Conservation (phyloP, 1,140 invertebrate genomes). For the Drosophila dunni region DNA sequence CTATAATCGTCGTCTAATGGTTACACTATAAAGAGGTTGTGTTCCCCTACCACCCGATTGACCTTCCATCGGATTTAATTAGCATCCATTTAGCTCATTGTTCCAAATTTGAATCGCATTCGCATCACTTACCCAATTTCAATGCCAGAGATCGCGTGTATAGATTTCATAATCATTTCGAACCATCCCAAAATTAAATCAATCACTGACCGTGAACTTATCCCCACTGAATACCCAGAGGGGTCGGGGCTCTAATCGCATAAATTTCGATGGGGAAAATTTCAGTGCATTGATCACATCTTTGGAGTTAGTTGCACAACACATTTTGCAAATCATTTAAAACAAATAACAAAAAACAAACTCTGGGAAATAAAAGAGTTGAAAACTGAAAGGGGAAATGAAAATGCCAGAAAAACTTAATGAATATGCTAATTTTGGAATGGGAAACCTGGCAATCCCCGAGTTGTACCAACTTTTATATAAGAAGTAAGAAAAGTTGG, state of each 20-base stretch:
- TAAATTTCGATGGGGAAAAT: conserved; percentile 12
- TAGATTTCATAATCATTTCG: conserved; percentile 51
- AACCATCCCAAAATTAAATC: conserved; percentile 60
- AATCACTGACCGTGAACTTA: conserved; percentile 71
- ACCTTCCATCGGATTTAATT: conserved; percentile 16
- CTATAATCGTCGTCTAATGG: conserved; percentile 13
- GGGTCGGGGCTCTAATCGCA: not conserved
- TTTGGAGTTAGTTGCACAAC: conserved; percentile 15
- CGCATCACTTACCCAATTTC: conserved; percentile 61
- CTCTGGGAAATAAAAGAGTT: not conserved
- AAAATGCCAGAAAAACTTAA: conserved; percentile 16
- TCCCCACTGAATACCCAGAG: not conserved
- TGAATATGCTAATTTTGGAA: conserved; percentile 44
- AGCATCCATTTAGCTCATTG: conserved; percentile 46
- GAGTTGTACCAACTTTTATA: too few species aligned
- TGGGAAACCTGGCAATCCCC: conserved; percentile 6
- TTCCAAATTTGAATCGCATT: conserved; percentile 49
- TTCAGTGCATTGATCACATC: conserved; percentile 16
- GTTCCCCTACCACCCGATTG: not conserved
- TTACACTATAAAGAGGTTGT: not conserved
- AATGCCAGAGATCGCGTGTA: conserved; percentile 68
- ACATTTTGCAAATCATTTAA: conserved; percentile 12
- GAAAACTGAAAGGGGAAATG: conserved; percentile 15
- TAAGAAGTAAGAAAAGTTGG: conserved; percentile 1
- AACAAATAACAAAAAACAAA: not conserved